Base-by-base conservation (phyloP, 1,140 invertebrate species). In the Panulirus ornatus region DNA sequence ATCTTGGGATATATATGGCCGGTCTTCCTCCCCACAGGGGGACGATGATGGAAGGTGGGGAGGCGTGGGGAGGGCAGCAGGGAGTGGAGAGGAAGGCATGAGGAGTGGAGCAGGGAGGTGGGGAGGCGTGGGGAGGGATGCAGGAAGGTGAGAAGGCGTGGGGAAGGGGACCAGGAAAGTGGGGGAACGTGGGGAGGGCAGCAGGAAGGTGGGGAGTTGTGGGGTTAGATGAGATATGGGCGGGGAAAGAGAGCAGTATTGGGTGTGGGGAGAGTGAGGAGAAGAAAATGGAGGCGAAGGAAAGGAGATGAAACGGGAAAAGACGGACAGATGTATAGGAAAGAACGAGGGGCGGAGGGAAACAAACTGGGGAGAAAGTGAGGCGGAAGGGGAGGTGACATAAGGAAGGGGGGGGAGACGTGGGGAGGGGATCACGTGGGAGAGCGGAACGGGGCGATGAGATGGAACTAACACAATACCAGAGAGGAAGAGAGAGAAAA, bases 1-100 rank as follows among this genome's bases (percentile, higher is more conserved):
- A 89, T 89, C 70, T 73, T 42, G n/a, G 75, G 87, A 66, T n/a
- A 89, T 89, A 89, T 89, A 89, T 89, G 87, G 70, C 79, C 87
- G 76, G 70, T 19, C 63, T 66, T 75, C 71, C 75, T 66, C n/a
- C n/a, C n/a, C n/a, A n/a, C n/a, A n/a, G 42, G 40, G 76, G 83
- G 87, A 89, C 84, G 84, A 89, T 84, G 87, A 89, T 89, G 87
- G 51, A 81, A 2, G 30, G 76, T n/a, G 78, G 78, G n/a, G 76
- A 30, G 30, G 38, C 11, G 63, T 16, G 30, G 42, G 38, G 44
- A 27, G 42, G 42, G 3, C 22, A 30, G 36, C 6, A 36, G 42
- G 14, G 27, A 19, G 42, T 19, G 30, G 54, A 44, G 9, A 34
- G 42, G n/a, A 27, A 19, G 54, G 58, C 1, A n/a, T 14, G 58